A percentile compares a stretch with the other conserved stretches of the same genome.
These are phyloP conservation scores for Holotrichia oblita DNA, from an alignment of 1,140 invertebrate species.

Conservation along the genomic window DNA sequence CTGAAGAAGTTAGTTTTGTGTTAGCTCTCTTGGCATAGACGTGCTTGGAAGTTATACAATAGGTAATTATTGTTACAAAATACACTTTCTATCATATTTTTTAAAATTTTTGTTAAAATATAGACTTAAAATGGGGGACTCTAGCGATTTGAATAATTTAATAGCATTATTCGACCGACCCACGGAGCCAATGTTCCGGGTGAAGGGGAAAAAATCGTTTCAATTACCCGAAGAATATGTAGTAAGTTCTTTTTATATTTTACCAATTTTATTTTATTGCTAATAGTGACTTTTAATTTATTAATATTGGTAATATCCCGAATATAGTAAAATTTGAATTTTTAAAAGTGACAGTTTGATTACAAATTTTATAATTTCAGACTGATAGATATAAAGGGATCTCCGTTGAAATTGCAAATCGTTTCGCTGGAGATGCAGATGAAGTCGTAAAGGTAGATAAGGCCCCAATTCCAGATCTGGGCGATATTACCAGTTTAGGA, in stretches of 20 bases:
- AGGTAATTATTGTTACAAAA: no score
- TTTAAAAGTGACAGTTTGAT: not conserved
- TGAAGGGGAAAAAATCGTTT: not conserved
- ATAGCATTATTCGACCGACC: not conserved
- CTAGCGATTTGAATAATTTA: slow-evolving; percentile 14
- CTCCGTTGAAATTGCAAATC: slow-evolving; percentile 64
- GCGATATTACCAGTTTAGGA: slow-evolving; percentile 71
- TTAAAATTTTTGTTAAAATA: no score
- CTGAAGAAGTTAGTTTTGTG: no score
- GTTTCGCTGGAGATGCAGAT: slow-evolving; percentile 67
- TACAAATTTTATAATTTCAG: no score
- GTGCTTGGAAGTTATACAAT: no score
- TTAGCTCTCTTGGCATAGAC: no score
- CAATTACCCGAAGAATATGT: not conserved
- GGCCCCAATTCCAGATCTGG: slow-evolving; percentile 75
- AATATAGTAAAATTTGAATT: not conserved
- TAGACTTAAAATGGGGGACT: no score
- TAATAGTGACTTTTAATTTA: no score
- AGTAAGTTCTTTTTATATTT: not conserved
- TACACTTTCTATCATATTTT: no score
- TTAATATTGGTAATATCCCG: not conserved
- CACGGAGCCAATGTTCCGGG: not conserved
- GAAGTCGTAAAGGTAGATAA: slow-evolving; percentile 68
- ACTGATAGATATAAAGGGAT: slow-evolving; percentile 65
- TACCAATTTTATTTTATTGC: no score